These are phyloP conservation scores for Muschampia plurimacula DNA, from an alignment of 2,888 invertebrate species.

Conservation along the genomic window DNA sequence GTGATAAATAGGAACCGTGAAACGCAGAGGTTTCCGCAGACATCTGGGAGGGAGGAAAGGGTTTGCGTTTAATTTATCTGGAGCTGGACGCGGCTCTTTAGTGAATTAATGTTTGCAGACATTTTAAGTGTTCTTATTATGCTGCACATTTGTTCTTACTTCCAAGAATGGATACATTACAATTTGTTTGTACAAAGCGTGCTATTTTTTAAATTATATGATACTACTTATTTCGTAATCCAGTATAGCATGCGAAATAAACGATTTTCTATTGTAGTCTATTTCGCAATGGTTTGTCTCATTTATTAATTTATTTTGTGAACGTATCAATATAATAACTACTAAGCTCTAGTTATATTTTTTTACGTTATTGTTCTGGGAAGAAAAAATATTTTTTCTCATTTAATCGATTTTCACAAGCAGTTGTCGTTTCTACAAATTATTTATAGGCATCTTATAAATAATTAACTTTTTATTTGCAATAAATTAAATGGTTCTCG, in stretches of 20 bases:
- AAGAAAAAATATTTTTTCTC: background rate
- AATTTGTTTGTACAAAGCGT: too few relatives aligned
- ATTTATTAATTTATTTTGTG: too few relatives aligned
- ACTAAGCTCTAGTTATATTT: too few relatives aligned
- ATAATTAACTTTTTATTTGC: background rate
- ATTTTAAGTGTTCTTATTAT: background rate
- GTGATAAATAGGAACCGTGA: constrained; percentile 30
- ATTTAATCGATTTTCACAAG: background rate
- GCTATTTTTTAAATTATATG: too few relatives aligned
- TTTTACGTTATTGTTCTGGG: too few relatives aligned
- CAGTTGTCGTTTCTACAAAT: background rate
- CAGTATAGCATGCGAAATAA: too few relatives aligned
- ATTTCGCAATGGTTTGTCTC: too few relatives aligned
- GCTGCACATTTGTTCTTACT: background rate
- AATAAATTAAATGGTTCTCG: background rate
- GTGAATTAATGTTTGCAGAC: constrained; percentile 9
- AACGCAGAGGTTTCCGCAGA: constrained; percentile 16
- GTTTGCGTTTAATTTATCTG: constrained; percentile 23
- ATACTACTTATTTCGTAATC: too few relatives aligned
- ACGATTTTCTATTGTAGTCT: too few relatives aligned
- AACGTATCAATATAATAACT: too few relatives aligned
- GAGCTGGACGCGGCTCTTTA: constrained; percentile 11
- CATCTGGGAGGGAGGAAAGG: constrained; percentile 12
- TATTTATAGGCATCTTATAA: background rate
- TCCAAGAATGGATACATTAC: background rate